phyloP scores from a whole-genome alignment of 2,797 vertebrate species.

The Melanotaenia maccullochi region DNA sequence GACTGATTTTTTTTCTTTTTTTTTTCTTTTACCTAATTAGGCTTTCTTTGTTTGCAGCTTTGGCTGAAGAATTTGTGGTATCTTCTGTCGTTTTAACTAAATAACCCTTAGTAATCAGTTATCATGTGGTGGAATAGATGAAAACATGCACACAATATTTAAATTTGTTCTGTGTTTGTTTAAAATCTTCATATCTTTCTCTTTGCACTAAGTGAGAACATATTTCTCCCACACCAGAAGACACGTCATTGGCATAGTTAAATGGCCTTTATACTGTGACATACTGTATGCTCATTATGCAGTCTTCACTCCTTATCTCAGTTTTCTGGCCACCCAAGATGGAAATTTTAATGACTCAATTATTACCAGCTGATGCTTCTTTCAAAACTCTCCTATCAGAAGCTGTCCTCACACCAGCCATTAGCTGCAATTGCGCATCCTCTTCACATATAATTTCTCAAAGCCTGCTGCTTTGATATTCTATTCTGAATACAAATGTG shows the following conservation, averaged over 20 bases:
- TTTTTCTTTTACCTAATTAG: background rate
- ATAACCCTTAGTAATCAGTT: background rate
- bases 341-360: slow-evolving; percentile 42
- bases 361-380: slow-evolving; percentile 57
- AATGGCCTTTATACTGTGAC: background rate
- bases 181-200: background rate
- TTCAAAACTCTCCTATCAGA: slow-evolving; percentile 64
- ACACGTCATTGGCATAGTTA: background rate
- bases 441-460: slow-evolving; percentile 68
- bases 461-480: slow-evolving; percentile 71
- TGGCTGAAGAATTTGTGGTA: background rate
- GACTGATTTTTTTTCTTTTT: background rate
- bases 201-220: background rate
- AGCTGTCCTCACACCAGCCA: slow-evolving; percentile 65
- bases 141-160: background rate
- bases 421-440: slow-evolving; percentile 77
- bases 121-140: too few relatives aligned
- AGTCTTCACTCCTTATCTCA: slow-evolving; percentile 11
- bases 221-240: background rate
- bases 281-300: slow-evolving; percentile 1
- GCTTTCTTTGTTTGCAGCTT: background rate
- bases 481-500: slow-evolving; percentile 63
- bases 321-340: slow-evolving; percentile 12
- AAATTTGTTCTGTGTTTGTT: background rate
- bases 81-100: background rate